phyloP scores from a whole-genome alignment of 1,140 invertebrate species.

The Nasonia longicornis region DNA sequence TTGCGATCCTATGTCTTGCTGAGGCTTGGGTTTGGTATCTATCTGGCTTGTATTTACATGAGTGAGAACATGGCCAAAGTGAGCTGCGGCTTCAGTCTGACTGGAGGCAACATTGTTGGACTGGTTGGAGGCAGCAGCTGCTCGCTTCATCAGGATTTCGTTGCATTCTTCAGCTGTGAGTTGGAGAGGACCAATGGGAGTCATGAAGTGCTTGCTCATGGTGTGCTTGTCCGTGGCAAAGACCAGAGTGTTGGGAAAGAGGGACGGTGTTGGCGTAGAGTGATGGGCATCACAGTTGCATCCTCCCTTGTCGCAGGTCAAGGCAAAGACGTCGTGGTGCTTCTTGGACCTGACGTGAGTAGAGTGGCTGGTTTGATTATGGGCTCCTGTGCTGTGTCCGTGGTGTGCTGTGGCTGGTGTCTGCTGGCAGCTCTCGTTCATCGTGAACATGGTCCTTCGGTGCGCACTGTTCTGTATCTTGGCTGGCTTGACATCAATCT shows the following conservation, averaged over 20 bases:
- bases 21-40: slow-evolving; percentile 70
- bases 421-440: slow-evolving; percentile 66
- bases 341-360: slow-evolving; percentile 64
- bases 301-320: slow-evolving; percentile 65
- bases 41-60: slow-evolving; percentile 72
- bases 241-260: slow-evolving; percentile 65
- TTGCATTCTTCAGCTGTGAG: slow-evolving; percentile 82
- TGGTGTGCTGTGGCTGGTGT: slow-evolving; percentile 65
- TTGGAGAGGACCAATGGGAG: slow-evolving; percentile 77
- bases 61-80: slow-evolving; percentile 66
- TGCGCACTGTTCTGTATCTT: slow-evolving; percentile 48
- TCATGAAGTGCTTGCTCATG: slow-evolving; percentile 72
- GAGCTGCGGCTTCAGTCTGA: slow-evolving; percentile 66
- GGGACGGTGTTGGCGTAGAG: slow-evolving; percentile 60
- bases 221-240: slow-evolving; percentile 66
- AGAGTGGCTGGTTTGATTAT: slow-evolving; percentile 64
- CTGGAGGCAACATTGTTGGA: slow-evolving; percentile 63
- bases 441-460: slow-evolving; percentile 64
- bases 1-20: slow-evolving; percentile 73
- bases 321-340: slow-evolving; percentile 63
- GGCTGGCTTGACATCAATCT: slow-evolving; percentile 65
- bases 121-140: slow-evolving; percentile 65
- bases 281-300: slow-evolving; percentile 66
- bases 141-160: slow-evolving; percentile 80
- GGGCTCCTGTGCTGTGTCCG: slow-evolving; percentile 63